Base-by-base conservation (phyloP, 2,113 vertebrate species). In the Poeciliopsis turrubarensis region DNA sequence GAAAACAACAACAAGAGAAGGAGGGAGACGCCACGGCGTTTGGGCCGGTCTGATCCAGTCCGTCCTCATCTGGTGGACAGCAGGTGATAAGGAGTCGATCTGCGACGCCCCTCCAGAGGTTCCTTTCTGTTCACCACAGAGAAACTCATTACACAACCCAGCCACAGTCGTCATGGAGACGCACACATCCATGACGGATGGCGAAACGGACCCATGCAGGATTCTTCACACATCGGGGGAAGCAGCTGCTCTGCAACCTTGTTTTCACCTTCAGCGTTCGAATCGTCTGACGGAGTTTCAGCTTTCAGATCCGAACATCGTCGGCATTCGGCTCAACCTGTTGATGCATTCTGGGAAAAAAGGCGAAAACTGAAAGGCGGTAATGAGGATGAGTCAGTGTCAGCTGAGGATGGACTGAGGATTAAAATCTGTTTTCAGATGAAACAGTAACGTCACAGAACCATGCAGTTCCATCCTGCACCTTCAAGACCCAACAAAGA, bases 101-200 rank as follows among this genome's bases (percentile, higher is more conserved):
- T 63, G 4, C 14, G 14, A 30, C 27, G 3, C 67, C 44, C 27
- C 3, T 65, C 69, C 66, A 64, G 73, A 79, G 83, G 80, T 81
- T 84, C 78, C 73, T 87, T 66, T 84, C 75, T 87, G 70, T 85
- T 84, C 31, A 15, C 68, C 57, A 9, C 1, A 37, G 47, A 73
- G 75, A 72, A 75, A 76, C 86, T 31, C 73, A 1, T 87, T 86
- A 84, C 81, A 87, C 89, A 81, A 86, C 77, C 82, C 81, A 19
- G 25, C 65, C 34, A 3, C 72, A 9, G 88, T 91, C 87, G 90
- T 83, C 89, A 89, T 91, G 92, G 89, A 87, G 77, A 92, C 75
- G 39, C 82, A 74, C 75, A 67, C 79, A 76, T 85, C 47, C 77
- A 76, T 37, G 78, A 69, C 78, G 65, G 85, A 39, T 57, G 72